Evolutionary conservation across 2,797 vertebrate genomes (phyloP), one percentile per base, ranked within the genome.

Genomic region (Rhynchotus rufescens): DNA sequence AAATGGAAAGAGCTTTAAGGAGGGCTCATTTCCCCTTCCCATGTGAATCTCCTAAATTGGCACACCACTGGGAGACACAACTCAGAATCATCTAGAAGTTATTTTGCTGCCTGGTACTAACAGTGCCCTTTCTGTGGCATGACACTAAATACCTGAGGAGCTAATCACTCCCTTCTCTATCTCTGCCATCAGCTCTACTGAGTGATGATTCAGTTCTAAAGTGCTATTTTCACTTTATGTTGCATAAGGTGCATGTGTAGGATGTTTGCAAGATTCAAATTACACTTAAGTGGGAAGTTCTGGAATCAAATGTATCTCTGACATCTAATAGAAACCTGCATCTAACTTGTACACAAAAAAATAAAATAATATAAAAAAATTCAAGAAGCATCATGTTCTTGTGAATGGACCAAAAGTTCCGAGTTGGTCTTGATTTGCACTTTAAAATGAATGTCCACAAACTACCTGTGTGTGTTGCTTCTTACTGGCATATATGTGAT

Each of bases 231-330:
- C 85, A 86, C 57, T 91, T 82, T 68, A 51, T 93, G 80, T 92
- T 92, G 67, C 94, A 84, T 94, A 93, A 95, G 72, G 87, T 91
- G 88, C 62, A 52, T 75, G 88, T 82, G 91, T 95, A 93, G 90
- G 95, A 86, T 92, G 88, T 72, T 95, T 91, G 90, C 85, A 96
- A 94, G 89, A 89, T 80, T 94, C 91, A 96, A 95, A 96, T 96
- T 94, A 67, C 83, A 82, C 36, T 89, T 66, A 75, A 92, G 96
- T 96, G 81, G 94, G 95, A 96, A 79, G 89, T 88, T 94, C 82
- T 96, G 92, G 67, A 96, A 92, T 92, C 85, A 89, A 85, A 77
- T 36, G 40, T 90, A 75, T 52, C 68, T 86, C 93, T 92, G 80
- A 89, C 83, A 84, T 92, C 80, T 96, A 89, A 94, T 89, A 93